Evolutionary conservation across 2,888 invertebrate species (phyloP).

Genomic region (Hoplodrina blanda): DNA sequence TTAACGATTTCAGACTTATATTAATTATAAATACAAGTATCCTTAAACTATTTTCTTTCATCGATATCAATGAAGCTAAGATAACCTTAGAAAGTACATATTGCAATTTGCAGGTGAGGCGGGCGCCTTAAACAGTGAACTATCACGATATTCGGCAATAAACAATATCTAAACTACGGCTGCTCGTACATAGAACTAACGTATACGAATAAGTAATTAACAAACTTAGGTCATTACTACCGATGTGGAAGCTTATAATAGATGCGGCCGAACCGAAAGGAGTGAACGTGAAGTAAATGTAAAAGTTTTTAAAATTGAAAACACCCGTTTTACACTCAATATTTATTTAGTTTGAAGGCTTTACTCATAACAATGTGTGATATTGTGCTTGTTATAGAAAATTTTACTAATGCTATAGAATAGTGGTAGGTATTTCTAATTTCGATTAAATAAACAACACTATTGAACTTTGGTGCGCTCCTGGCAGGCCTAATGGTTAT

Average conservation of each 20-base stretch:
- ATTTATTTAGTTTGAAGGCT: background rate
- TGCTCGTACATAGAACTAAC: slow-evolving; percentile 1
- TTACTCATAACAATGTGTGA: background rate
- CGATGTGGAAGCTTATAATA: slow-evolving; percentile 46
- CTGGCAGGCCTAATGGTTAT: too few relatives aligned
- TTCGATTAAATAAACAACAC: background rate
- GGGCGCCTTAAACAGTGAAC: too few relatives aligned
- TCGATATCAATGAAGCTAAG: too few relatives aligned
- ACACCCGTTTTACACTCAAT: background rate
- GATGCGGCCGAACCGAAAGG: slow-evolving; percentile 3
- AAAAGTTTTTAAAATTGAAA: background rate
- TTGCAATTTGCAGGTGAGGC: too few relatives aligned
- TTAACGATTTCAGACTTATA: too few relatives aligned
- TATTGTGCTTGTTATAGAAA: background rate
- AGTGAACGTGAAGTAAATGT: too few relatives aligned
- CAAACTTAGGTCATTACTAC: slow-evolving; percentile 40
- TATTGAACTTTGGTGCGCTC: too few relatives aligned
- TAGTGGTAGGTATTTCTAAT: background rate
- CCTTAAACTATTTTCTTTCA: too few relatives aligned
- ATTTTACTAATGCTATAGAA: background rate
- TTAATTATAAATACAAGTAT: too few relatives aligned
- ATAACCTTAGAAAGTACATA: too few relatives aligned
- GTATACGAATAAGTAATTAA: slow-evolving; percentile 44
- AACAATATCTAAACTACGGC: slow-evolving; percentile 14
- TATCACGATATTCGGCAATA: background rate